Base-by-base conservation (phyloP, 2,888 invertebrate species). In the Tiliacea aurago region DNA sequence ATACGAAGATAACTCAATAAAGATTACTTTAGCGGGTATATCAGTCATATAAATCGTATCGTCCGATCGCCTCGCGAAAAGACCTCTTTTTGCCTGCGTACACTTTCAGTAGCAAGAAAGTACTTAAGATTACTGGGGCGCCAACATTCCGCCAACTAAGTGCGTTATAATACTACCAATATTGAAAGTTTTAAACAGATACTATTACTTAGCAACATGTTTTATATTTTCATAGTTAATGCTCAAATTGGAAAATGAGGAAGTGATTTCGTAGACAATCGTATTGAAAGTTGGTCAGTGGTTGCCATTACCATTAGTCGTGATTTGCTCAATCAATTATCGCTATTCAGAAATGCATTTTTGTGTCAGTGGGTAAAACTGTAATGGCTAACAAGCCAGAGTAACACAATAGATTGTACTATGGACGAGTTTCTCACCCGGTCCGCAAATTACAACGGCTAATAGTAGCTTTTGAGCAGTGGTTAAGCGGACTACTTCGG, bases 241-340 rank as follows among this genome's bases (percentile, higher is more conserved):
- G 86, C 78, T 80, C 77, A 86, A 87, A 89, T 84, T 88, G 87
- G 81, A 88, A 88, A 89, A 88, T 84, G 79, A 73, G 84, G 82
- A 78, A 85, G 85, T 85, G 80, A 87, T 88, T 90, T 88, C 64
- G 84, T 85, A 86, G 87, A 88, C 88, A 89, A 89, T 90, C 80
- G 78, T 64, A 84, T 86, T 84, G 88, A 87, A 88, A 90, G 87
- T 86, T 87, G 84, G 88, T 86, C 88, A 83, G 80, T 73, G 70
- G 73, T 75, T 66, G 73, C 83, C 85, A 87, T 87, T 43, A 66
- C 64, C 49, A 66, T 56, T 87, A 84, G 83, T 83, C 85, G 86
- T 86, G 86, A 86, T 86, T 86, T 87, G 79, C 79, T 86, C 80
- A 84, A 90, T 89, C 88, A 90, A 89, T 89, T 89, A 90, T 89